Evolutionary conservation across 2,113 vertebrate species (phyloP).

Genomic region (Cyphomyrus discorhynchus): DNA sequence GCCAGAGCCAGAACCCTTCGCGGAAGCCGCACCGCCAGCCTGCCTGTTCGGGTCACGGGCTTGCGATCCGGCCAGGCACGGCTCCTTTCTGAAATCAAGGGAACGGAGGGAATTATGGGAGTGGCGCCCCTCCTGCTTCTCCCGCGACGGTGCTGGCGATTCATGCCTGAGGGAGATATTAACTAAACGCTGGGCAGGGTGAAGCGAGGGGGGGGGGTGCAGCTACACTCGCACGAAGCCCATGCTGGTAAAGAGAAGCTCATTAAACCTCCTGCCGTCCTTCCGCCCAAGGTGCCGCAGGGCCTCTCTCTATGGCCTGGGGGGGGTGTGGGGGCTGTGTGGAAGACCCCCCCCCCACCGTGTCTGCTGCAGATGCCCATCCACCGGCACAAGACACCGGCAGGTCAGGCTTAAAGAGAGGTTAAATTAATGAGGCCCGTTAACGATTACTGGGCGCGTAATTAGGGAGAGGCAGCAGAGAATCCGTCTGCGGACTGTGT

Average conservation of each 20-base stretch:
- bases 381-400: not conserved
- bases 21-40: not conserved
- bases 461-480: not conserved
- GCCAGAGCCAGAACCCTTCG: not conserved
- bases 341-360: not conserved
- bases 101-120: not conserved
- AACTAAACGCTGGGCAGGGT: not conserved
- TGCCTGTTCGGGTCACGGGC: not conserved
- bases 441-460: not conserved
- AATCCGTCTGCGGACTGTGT: not conserved
- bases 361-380: not conserved
- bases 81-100: not conserved
- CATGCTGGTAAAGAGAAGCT: not conserved
- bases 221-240: not conserved
- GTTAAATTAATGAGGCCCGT: not conserved
- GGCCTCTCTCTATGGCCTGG: not conserved
- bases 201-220: too few species aligned
- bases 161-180: not conserved
- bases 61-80: not conserved
- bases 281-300: not conserved
- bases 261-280: not conserved
- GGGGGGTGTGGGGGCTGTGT: not conserved
- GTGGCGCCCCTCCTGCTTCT: not conserved
- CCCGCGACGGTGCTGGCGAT: not conserved
- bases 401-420: not conserved